phyloP scores from a whole-genome alignment of 2,797 vertebrate species.

The Epinephelus awoara region DNA sequence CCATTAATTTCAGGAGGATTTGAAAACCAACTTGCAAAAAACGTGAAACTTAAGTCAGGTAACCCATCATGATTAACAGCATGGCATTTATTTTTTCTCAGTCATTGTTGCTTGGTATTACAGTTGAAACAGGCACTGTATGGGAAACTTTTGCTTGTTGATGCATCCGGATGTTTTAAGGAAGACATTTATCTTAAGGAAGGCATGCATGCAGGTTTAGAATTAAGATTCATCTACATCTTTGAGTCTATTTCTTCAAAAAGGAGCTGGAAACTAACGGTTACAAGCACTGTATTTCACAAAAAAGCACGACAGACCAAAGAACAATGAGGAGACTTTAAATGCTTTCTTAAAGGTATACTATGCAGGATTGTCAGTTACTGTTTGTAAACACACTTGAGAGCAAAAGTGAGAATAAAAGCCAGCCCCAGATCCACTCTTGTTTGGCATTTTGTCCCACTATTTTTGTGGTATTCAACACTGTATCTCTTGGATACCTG shows the following conservation, averaged over 20 bases:
- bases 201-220: not conserved
- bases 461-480: too few relatives aligned
- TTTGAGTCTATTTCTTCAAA: not conserved
- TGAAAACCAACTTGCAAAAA: not conserved
- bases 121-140: not conserved
- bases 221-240: not conserved
- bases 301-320: not conserved
- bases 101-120: not conserved
- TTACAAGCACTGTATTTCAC: not conserved
- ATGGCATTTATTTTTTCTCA: conserved; percentile 8
- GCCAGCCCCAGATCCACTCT: too few relatives aligned
- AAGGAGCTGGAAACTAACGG: not conserved
- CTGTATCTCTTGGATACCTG: too few relatives aligned
- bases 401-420: too few relatives aligned
- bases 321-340: not conserved
- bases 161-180: not conserved
- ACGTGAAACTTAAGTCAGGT: not conserved
- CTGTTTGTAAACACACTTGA: too few relatives aligned
- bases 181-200: conserved; percentile 4
- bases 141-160: not conserved
- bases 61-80: not conserved
- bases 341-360: not conserved
- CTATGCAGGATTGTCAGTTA: too few relatives aligned
- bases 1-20: not conserved
- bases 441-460: too few relatives aligned